Base-by-base conservation (phyloP, 2,888 invertebrate species). In the Rhodophaea formosa region DNA sequence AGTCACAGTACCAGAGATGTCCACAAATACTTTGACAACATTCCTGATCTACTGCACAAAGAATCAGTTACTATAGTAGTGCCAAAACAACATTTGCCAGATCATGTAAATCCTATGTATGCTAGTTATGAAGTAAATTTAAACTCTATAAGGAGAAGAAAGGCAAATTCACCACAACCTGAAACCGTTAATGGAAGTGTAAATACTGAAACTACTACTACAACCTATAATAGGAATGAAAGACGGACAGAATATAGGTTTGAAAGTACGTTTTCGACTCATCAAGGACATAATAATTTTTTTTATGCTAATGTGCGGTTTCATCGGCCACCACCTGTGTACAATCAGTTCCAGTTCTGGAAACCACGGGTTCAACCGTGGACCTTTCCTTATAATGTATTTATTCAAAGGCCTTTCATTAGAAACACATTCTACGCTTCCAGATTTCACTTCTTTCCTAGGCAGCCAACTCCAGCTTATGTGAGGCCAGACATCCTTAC, bases 51-150 rank as follows among this genome's bases (percentile, higher is more conserved):
- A n/a, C 73, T 67, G 16, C 68, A 75, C 49, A 74, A 79, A 60
- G 65, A 70, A 30, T 56, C 72, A n/a, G 72, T 83, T 1, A 73
- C 72, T 23, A 57, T 88, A 0, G 77, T 77, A 53, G 77, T 74
- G 6, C 88, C 90, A 1, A 73, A 79, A 59, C 59, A 74, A 56
- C 72, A 70, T 52, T 64, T 89, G 55, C 90, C 90, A 8, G 68
- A 75, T 61, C 82, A 81, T 63, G 71, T 89, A 53, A 74, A 71
- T 56, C 70, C 86, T n/a, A 81, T 77, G 57, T 81, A 81, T 54
- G 60, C 73, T 7, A 62, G 59, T n/a, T 88, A 87, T 67, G 67
- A 68, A 2, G 56, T 90, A 1, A 81, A 88, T 68, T 35, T 88
- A 23, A 64, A 74, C 12, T 72, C 67, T 55, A 62, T 88, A 10